Evolutionary conservation across 1,140 invertebrate genomes (phyloP).

Genomic region (Drosophila equinoxialis): DNA sequence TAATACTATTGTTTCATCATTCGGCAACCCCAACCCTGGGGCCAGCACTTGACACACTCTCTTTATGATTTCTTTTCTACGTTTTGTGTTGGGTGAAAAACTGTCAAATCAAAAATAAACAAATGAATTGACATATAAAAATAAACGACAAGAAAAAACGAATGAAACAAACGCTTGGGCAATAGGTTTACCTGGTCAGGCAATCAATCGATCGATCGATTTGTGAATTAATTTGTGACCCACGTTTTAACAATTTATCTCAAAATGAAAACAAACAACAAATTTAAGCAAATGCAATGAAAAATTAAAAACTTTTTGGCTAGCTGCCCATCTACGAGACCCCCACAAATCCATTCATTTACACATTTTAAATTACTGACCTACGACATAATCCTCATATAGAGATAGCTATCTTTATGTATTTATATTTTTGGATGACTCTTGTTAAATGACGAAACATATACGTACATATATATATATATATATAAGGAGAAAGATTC

Average conservation of each 20-base stretch:
- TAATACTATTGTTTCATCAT: conserved; percentile 38
- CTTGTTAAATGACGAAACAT: conserved; percentile 62
- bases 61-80: neutral
- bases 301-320: conserved; percentile 44
- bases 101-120: conserved; percentile 38
- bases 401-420: conserved; percentile 18
- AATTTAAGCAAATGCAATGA: conserved; percentile 33
- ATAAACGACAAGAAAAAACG: neutral
- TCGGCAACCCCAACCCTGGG: conserved; percentile 33
- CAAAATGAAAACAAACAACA: neutral
- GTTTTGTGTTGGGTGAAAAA: conserved; percentile 1
- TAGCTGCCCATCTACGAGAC: conserved; percentile 35
- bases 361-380: conserved; percentile 51
- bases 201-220: conserved; percentile 37
- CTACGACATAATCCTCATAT: conserved; percentile 58
- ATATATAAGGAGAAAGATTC: conserved; percentile 29
- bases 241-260: conserved; percentile 53
- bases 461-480: too few species aligned
- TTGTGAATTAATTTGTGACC: conserved; percentile 50
- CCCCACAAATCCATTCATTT: conserved; percentile 11
- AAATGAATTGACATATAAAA: conserved; percentile 36
- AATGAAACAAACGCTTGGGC: neutral
- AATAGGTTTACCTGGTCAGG: conserved; percentile 18
- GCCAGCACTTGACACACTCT: conserved; percentile 58
- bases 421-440: conserved; percentile 26